Evolutionary conservation across 2,113 vertebrate species (phyloP).

Genomic region (Sigmodon hispidus): DNA sequence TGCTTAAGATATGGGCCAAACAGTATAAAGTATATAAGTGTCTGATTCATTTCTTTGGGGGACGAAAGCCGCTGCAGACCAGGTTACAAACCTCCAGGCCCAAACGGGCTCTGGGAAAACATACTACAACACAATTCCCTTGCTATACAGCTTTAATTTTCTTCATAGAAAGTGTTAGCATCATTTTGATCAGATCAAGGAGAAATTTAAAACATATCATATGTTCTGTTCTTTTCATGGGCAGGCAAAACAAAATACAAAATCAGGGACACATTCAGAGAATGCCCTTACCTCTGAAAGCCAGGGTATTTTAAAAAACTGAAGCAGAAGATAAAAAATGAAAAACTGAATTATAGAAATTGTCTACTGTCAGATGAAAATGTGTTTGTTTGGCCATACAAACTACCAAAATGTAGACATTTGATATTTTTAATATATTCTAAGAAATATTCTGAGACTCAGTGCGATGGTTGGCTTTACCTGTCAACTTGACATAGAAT

Average conservation of each 20-base stretch:
- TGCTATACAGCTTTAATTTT: not conserved
- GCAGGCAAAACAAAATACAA: not conserved
- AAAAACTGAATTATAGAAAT: not conserved
- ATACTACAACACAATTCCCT: too few species aligned
- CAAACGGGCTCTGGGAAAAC: too few species aligned
- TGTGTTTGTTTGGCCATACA: not conserved
- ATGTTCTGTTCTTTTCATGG: not conserved
- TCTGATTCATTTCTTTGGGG: too few species aligned
- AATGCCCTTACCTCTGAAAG: not conserved
- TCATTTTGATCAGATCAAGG: conserved; percentile 7
- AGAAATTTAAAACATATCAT: not conserved
- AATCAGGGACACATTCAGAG: not conserved
- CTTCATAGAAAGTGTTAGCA: not conserved
- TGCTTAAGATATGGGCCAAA: too few species aligned
- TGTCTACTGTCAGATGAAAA: not conserved
- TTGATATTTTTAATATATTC: not conserved
- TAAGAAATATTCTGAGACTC: conserved; percentile 17
- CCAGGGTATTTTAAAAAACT: not conserved
- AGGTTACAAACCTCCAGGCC: too few species aligned
- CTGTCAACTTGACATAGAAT: not conserved
- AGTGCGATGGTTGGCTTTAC: not conserved
- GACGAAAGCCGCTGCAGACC: too few species aligned
- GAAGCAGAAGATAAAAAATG: not conserved
- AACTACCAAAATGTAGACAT: not conserved
- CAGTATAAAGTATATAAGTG: too few species aligned